A percentile compares a stretch with the other conserved stretches of the same genome.
Conservation (phyloP, 2,888 invertebrate species). For the Venusia cambrica region DNA sequence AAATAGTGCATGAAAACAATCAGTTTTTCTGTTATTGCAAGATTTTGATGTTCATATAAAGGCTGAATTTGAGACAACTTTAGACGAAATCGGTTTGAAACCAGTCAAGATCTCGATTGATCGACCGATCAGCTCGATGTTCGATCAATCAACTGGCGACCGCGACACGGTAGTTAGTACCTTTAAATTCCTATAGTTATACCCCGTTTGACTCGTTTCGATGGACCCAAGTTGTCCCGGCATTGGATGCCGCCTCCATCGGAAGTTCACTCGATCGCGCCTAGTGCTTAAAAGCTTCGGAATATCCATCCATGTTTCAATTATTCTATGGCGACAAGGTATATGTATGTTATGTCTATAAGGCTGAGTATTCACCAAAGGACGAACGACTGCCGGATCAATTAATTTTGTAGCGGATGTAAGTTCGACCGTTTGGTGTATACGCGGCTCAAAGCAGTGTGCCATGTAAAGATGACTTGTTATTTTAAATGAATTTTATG, state of each 20-base stretch:
- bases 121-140: too few relatives aligned
- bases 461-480: conserved; percentile 75
- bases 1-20: too few relatives aligned
- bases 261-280: conserved; percentile 43
- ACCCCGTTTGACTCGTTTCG: conserved; percentile 54
- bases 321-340: conserved; percentile 80
- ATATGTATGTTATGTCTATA: conserved; percentile 68
- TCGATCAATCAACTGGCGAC: conserved; percentile 4
- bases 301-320: conserved; percentile 79
- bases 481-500: conserved; percentile 70
- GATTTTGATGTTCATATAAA: too few relatives aligned
- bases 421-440: too few relatives aligned
- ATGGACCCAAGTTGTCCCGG: conserved; percentile 66
- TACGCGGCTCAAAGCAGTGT: conserved; percentile 77
- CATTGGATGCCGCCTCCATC: conserved; percentile 62
- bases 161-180: conserved; percentile 51
- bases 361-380: too few relatives aligned
- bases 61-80: too few relatives aligned
- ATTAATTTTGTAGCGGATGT: too few relatives aligned
- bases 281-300: conserved; percentile 74
- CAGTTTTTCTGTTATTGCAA: too few relatives aligned
- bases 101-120: too few relatives aligned
- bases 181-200: conserved; percentile 66
- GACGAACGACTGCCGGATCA: too few relatives aligned
- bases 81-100: too few relatives aligned